Conservation (phyloP, 2,113 vertebrate species). For the Catharus fuscescens region DNA sequence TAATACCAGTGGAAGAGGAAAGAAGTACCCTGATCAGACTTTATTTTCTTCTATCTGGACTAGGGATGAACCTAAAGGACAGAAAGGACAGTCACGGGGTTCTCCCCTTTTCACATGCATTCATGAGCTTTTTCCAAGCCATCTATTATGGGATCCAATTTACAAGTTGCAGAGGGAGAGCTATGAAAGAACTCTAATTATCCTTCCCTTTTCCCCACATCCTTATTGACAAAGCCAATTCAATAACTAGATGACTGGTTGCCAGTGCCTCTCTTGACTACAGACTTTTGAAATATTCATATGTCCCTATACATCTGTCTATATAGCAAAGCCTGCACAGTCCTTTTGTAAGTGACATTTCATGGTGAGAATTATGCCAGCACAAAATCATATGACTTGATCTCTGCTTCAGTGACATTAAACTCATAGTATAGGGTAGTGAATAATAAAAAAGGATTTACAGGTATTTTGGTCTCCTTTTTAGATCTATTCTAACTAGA, state of each 20-base stretch:
- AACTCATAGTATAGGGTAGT: neutral
- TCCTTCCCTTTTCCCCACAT: conserved; percentile 53
- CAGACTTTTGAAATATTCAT: conserved; percentile 70
- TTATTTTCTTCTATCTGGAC: neutral
- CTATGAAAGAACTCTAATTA: conserved; percentile 68
- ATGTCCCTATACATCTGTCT: conserved; percentile 66
- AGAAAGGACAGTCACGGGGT: conserved; percentile 22
- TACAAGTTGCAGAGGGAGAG: conserved; percentile 62
- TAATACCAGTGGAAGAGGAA: neutral
- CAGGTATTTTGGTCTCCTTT: neutral
- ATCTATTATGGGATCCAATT: conserved; percentile 52
- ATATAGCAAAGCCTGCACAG: conserved; percentile 46
- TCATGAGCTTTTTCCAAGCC: conserved; percentile 45
- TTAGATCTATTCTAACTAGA: neutral
- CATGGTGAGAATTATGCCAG: conserved; percentile 55
- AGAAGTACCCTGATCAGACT: neutral
- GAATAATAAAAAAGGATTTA: neutral
- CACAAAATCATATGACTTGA: conserved; percentile 49
- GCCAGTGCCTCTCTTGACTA: conserved; percentile 68
- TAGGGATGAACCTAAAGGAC: conserved; percentile 4
- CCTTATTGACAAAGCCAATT: conserved; percentile 65
- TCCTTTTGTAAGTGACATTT: conserved; percentile 67
- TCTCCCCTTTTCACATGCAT: conserved; percentile 3
- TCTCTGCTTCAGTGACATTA: conserved; percentile 42
- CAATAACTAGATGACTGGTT: conserved; percentile 68